Base-by-base conservation (phyloP, 2,113 vertebrate genomes). In the Shinisaurus crocodilurus region DNA sequence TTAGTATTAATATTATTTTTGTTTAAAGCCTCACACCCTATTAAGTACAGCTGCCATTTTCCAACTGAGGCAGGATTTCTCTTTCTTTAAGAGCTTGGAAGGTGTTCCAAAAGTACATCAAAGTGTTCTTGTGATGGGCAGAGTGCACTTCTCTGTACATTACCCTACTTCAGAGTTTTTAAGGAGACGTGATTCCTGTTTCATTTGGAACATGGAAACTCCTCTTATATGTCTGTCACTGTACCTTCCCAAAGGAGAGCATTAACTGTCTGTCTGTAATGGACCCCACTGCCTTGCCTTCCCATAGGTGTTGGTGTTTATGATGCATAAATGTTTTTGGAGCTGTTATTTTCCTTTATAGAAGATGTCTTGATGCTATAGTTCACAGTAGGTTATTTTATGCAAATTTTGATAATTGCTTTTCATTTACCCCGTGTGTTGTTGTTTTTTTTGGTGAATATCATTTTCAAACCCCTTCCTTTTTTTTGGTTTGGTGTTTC, bases 391-490 rank as follows among this genome's bases (percentile, higher is more conserved):
- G 63, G 0, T 86, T 70, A 88, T 77, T 94, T 87, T 82, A 91
- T 65, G 3, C 1, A 90, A 79, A 91, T 94, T 15, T 84, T 82
- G 69, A 81, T 83, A 90, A 83, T 50, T 84, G 25, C 0, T 85
- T 89, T 85, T 88, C 48, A 6, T 76, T 72, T 82, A 27, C n/a
- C 45, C 37, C 54, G n/a, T n/a, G n/a, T n/a, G n/a, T 27, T 50
- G 86, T 76, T 63, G 79, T 34, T 0, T 86, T 91, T 84, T 90
- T 82, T 45, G 32, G 45, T 82, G n/a, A 89, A 48, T 65, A 84
- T 70, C 32, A 65, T 93, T 96, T 95, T 90, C 12, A 82, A 27
- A 79, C 79, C 93, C 91, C 40, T 69, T 25, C 23, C 43, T 25
- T 67, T 80, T 79, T 92, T 50, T 72, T 45, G 50, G 70, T 84